Percentiles rank a stretch among this genome's conserved stretches.
These are phyloP conservation scores for Schizotus pectinicornis DNA, from an alignment of 2,888 invertebrate species.

Conservation along the genomic window DNA sequence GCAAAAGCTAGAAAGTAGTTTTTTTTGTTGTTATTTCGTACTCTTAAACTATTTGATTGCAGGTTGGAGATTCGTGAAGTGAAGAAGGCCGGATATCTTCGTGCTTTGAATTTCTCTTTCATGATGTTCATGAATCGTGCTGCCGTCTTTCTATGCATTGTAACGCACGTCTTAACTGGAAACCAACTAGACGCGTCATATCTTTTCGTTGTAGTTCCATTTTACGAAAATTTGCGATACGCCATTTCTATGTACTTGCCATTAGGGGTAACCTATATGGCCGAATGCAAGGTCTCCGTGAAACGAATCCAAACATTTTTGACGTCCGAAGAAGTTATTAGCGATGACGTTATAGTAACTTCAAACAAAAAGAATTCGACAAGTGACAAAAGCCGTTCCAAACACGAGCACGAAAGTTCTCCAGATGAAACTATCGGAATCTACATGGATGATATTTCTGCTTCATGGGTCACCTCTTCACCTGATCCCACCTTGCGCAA, in stretches of 20 bases:
- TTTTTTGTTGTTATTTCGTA: neutral
- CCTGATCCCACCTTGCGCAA: conserved; percentile 14
- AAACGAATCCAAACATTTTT: conserved; percentile 64
- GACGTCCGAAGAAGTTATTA: conserved; percentile 51
- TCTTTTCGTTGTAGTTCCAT: conserved; percentile 76
- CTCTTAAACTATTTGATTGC: conserved; percentile 35
- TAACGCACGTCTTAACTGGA: conserved; percentile 67
- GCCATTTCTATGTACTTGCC: conserved; percentile 70
- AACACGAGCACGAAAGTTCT: neutral
- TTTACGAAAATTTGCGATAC: conserved; percentile 73
- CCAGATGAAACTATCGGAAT: neutral
- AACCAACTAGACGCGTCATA: conserved; percentile 62
- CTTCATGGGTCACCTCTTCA: neutral
- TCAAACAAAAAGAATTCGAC: no score
- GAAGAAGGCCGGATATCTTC: conserved; percentile 67
- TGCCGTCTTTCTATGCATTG: conserved; percentile 79
- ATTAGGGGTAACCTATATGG: conserved; percentile 69
- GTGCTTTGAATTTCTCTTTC: conserved; percentile 67
- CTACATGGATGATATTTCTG: neutral
- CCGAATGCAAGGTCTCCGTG: conserved; percentile 60
- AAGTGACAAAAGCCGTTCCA: no score
- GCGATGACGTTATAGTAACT: conserved; percentile 55
- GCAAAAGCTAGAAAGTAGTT: conserved; percentile 64
- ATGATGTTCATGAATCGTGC: conserved; percentile 82
- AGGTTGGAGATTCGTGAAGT: conserved; percentile 73